Evolutionary conservation across 1,140 invertebrate genomes (phyloP).

Genomic region (Epicauta chinensis): DNA sequence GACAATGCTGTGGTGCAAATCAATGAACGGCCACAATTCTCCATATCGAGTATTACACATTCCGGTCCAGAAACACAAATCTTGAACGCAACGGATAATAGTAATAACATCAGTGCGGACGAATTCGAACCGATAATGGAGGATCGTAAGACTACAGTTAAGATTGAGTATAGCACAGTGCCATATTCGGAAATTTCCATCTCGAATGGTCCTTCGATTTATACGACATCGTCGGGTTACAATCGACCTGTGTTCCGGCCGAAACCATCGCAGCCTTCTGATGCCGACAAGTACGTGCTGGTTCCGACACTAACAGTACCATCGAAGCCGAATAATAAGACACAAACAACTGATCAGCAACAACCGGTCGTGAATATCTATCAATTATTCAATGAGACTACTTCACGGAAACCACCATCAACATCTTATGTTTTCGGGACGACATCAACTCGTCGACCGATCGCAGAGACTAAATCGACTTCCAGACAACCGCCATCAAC

Average conservation of each 20-base stretch:
- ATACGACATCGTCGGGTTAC: conserved; percentile 27
- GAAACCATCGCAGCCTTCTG: conserved; percentile 33
- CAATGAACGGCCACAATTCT: conserved; percentile 36
- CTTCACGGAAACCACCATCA: conserved; percentile 28
- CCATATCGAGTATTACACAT: conserved; percentile 48
- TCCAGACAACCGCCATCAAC: conserved; percentile 30
- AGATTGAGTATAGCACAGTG: conserved; percentile 25
- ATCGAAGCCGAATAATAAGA: conserved; percentile 40
- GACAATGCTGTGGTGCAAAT: conserved; percentile 37
- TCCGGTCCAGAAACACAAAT: conserved; percentile 60
- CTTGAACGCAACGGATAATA: conserved; percentile 56
- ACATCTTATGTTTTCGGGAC: conserved; percentile 32
- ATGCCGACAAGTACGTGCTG: conserved; percentile 44
- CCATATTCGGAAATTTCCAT: conserved; percentile 29
- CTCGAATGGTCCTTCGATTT: conserved; percentile 33
- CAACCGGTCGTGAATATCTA: conserved; percentile 45
- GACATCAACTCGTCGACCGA: conserved; percentile 12
- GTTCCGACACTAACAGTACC: conserved; percentile 49
- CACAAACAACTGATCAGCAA: conserved; percentile 38
- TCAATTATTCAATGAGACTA: conserved; percentile 38
- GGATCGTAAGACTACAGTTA: conserved; percentile 31
- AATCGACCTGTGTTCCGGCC: conserved; percentile 34
- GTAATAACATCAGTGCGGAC: conserved; percentile 49
- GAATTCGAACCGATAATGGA: conserved; percentile 47
- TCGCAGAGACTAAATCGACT: conserved; percentile 8